A percentile compares a stretch with the other conserved stretches of the same genome.
These are phyloP conservation scores for Rhadinocentrus ornatus DNA, from an alignment of 2,797 vertebrate genomes.

Conservation along the genomic window DNA sequence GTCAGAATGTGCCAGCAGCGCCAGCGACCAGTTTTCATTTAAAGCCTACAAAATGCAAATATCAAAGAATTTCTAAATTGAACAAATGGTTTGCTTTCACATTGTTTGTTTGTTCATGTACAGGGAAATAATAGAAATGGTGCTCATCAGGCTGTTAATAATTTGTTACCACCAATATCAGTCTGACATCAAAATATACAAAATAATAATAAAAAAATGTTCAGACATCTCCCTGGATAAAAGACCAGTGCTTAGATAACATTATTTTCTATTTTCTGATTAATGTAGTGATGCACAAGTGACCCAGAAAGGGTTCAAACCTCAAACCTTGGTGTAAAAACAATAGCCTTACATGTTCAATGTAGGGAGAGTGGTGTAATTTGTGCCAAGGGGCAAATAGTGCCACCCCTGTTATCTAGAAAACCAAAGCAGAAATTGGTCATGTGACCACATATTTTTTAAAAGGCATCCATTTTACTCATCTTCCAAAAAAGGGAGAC, in stretches of 20 bases:
- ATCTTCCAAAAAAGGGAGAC: no score
- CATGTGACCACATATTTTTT: no score
- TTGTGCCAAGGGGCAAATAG: no score
- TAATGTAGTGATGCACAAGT: no score
- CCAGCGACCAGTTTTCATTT: constrained; percentile 29
- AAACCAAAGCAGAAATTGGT: no score
- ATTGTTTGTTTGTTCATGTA: constrained; percentile 17
- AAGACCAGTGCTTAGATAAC: no score
- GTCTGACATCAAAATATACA: constrained; percentile 35
- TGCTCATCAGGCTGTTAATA: constrained; percentile 4
- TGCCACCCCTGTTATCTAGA: no score
- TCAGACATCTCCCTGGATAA: constrained; percentile 17
- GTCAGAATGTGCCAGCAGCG: constrained; percentile 32
- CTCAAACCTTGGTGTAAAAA: background rate
- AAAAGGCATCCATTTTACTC: no score
- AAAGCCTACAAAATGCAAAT: constrained; percentile 47
- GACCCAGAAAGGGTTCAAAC: no score
- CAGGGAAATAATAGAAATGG: constrained; percentile 27
- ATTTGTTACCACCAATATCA: constrained; percentile 32
- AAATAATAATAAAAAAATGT: constrained; percentile 31
- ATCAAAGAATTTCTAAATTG: constrained; percentile 54
- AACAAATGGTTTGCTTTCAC: constrained; percentile 51
- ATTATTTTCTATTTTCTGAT: no score
- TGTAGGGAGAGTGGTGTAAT: no score
- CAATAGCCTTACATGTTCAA: background rate